Evolutionary conservation across 2,888 invertebrate species (phyloP).

Genomic region (Drosophila diplacantha): DNA sequence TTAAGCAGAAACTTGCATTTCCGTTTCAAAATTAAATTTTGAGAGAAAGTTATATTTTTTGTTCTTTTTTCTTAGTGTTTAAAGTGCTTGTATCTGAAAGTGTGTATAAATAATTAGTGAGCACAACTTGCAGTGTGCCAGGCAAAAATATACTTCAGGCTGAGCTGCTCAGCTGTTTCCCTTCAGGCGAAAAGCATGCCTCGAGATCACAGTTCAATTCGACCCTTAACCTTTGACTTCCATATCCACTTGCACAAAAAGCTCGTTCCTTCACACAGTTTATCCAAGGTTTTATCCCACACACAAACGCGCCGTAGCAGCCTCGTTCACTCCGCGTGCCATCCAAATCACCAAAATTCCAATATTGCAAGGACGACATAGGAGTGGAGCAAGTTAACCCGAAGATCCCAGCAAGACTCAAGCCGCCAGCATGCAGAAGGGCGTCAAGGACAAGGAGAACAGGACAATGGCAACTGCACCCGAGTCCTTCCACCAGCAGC

Average conservation of each 20-base stretch:
- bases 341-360: conserved; percentile 1
- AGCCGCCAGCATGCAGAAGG: conserved; percentile 30
- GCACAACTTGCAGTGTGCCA: conserved; percentile 3
- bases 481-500: conserved; percentile 2
- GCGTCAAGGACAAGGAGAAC: conserved; percentile 41
- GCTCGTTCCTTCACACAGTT: conserved; percentile 14
- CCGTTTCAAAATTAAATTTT: background rate
- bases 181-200: conserved; percentile 16
- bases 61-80: background rate
- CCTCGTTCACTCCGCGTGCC: background rate
- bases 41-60: background rate
- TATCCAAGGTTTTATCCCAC: conserved; percentile 1
- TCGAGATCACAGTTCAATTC: conserved; percentile 15
- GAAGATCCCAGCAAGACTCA: background rate
- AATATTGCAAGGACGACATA: conserved; percentile 1
- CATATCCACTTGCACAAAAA: conserved; percentile 12
- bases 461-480: conserved; percentile 1
- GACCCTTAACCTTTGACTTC: conserved; percentile 7
- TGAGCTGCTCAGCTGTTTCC: background rate
- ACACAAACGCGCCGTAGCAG: conserved; percentile 3
- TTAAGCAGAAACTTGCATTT: background rate
- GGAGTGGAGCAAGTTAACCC: background rate
- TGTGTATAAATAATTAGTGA: background rate
- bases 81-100: background rate
- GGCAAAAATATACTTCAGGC: background rate